phyloP scores from a whole-genome alignment of 35 echinoderm and acorn worm genomes.

The Hemicentrotus pulcherrimus region DNA sequence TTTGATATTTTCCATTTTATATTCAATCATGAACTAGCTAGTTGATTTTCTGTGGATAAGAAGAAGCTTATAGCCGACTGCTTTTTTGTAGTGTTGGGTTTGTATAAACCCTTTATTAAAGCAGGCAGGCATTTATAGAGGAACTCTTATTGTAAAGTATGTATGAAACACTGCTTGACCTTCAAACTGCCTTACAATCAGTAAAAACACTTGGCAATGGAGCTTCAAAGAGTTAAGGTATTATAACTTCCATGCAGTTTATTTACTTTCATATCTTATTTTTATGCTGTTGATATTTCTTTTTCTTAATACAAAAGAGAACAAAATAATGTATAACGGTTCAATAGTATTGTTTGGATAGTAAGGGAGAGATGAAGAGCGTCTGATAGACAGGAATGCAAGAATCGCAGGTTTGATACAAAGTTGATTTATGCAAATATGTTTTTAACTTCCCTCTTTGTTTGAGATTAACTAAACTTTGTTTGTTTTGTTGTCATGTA shows the following conservation, averaged over 20 bases:
- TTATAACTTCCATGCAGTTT: background rate
- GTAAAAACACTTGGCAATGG: background rate
- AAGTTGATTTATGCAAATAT: background rate
- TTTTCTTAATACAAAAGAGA: background rate
- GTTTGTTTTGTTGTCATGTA: background rate
- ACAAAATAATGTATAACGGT: background rate
- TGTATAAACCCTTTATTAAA: background rate
- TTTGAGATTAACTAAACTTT: background rate
- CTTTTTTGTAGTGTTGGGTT: background rate
- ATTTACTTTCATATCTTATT: background rate
- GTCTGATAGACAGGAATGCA: background rate
- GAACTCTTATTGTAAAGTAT: background rate
- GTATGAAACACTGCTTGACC: background rate
- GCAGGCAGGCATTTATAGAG: background rate
- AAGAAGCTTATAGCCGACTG: background rate
- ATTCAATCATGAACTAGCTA: background rate
- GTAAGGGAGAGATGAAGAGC: background rate
- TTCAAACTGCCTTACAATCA: background rate
- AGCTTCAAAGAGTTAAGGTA: background rate
- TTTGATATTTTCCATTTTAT: slow-evolving; percentile 20
- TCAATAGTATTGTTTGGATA: background rate
- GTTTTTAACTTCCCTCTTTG: background rate
- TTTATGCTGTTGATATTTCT: background rate
- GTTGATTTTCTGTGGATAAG: background rate
- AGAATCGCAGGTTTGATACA: background rate